Evolutionary conservation across 1,140 invertebrate species (phyloP).

Genomic region (Caenorhabditis elegans): WBcel235 BX284606.5:17577501-17578000

Average conservation of each 20-base stretch:
- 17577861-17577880: not conserved
- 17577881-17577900: not conserved
- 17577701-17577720: not conserved
- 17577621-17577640: slow-evolving; percentile 24
- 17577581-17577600: not conserved
- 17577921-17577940: no score
- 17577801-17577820: not conserved
- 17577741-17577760: not conserved
- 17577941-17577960: no score
- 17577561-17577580: not conserved
- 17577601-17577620: slow-evolving; percentile 17
- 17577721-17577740: slow-evolving; percentile 1
- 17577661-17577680: slow-evolving; percentile 15
- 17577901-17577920: no score
- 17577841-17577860: not conserved
- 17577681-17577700: no score
- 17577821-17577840: slow-evolving; percentile 7
- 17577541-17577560: slow-evolving; percentile 26
- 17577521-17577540: not conserved
- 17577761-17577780: not conserved
- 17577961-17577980: no score
- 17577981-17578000: no score
- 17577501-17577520: not conserved
- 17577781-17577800: not conserved
- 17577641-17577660: not conserved